Conservation (phyloP, 2,888 invertebrate species). For the Malacosoma neustria region DNA sequence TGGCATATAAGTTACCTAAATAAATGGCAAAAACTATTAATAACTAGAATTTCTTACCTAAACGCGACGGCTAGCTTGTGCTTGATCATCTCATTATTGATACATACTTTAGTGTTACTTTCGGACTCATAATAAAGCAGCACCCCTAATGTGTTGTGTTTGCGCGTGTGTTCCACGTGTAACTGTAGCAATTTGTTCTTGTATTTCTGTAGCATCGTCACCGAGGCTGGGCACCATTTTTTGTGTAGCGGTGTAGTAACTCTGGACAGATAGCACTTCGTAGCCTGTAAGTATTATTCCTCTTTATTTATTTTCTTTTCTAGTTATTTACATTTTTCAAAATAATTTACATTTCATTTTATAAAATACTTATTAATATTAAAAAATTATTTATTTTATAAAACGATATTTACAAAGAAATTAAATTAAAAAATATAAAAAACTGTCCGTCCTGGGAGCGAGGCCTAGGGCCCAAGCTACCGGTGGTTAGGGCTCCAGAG, state of each 20-base stretch:
- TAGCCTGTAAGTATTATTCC: conserved; percentile 41
- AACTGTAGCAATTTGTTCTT: conserved; percentile 30
- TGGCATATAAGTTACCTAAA: no score
- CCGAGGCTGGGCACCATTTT: conserved; percentile 47
- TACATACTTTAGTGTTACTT: conserved; percentile 32
- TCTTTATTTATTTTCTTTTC: no score
- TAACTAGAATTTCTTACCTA: conserved; percentile 49
- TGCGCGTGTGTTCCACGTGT: conserved; percentile 41
- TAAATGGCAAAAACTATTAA: no score
- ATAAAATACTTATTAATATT: no score
- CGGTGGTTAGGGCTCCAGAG: no score
- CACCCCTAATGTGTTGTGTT: conserved; percentile 39
- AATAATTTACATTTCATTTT: no score
- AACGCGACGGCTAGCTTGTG: conserved; percentile 51
- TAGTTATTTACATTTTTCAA: no score
- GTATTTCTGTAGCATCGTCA: conserved; percentile 36
- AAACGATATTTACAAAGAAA: no score
- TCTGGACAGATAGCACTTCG: conserved; percentile 54
- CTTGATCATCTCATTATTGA: conserved; percentile 55
- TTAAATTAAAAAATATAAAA: no score
- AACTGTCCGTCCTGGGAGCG: no score
- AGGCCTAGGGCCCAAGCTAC: no score
- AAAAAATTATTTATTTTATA: no score
- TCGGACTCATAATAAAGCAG: conserved; percentile 38
- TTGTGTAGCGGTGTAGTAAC: conserved; percentile 51